phyloP scores from a whole-genome alignment of 2,113 vertebrate species.

The Gallinago media region DNA sequence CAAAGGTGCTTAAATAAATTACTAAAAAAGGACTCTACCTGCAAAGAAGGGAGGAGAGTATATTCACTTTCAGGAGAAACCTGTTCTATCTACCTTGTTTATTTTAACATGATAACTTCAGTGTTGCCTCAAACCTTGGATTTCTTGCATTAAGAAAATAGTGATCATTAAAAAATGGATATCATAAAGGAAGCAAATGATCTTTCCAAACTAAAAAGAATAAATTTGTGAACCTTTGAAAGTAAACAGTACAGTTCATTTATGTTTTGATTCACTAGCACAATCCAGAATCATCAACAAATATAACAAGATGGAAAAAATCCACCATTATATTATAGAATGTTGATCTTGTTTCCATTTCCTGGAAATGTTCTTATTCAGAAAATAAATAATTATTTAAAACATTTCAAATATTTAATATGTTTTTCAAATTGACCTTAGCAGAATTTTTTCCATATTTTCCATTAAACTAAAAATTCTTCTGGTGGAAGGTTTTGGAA shows the following conservation, averaged over 20 bases:
- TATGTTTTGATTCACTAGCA: background rate
- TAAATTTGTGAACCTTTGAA: background rate
- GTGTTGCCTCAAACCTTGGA: background rate
- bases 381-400: background rate
- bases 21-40: background rate
- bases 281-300: background rate
- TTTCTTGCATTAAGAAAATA: background rate
- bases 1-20: background rate
- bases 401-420: background rate
- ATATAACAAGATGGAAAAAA: background rate
- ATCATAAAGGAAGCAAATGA: background rate
- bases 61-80: background rate
- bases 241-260: background rate
- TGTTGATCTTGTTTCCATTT: background rate
- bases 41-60: background rate
- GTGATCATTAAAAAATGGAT: background rate
- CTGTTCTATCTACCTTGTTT: background rate
- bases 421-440: background rate
- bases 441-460: background rate
- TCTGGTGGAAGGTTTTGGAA: background rate
- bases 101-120: background rate
- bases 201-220: background rate
- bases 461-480: background rate
- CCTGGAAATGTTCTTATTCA: background rate
- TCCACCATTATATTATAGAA: background rate